phyloP scores from a whole-genome alignment of 2,888 invertebrate species.

The Ophraella communa region DNA sequence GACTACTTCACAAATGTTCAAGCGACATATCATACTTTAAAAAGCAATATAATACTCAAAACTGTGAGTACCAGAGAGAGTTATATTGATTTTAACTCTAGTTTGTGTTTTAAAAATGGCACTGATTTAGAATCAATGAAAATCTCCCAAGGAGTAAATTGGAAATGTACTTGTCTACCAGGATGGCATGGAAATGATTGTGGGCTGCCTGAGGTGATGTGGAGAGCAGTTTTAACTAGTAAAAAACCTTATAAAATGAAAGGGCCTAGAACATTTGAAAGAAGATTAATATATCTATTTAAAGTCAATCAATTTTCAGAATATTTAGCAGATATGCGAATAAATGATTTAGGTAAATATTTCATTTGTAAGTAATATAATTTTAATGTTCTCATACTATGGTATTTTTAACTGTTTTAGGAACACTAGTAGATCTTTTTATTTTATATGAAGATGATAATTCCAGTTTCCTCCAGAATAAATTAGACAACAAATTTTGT shows the following conservation, averaged over 20 bases:
- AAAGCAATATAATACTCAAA: slow-evolving; percentile 46
- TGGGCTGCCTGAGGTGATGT: slow-evolving; percentile 71
- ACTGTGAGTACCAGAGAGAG: slow-evolving; percentile 45
- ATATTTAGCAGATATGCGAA: slow-evolving; percentile 66
- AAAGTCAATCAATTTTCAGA: slow-evolving; percentile 63
- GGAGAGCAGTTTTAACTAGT: slow-evolving; percentile 68
- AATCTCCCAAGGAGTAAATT: slow-evolving; percentile 51
- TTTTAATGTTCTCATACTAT: neutral
- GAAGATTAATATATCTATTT: slow-evolving; percentile 66
- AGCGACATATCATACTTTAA: slow-evolving; percentile 52
- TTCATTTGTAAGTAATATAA: too few species aligned
- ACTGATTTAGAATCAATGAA: slow-evolving; percentile 58
- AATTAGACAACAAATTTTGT: slow-evolving; percentile 61
- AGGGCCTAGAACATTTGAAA: slow-evolving; percentile 58
- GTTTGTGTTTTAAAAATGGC: slow-evolving; percentile 57
- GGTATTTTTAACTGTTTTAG: slow-evolving; percentile 24
- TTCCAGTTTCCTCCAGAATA: slow-evolving; percentile 58
- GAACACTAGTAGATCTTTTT: slow-evolving; percentile 69
- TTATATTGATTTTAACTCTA: slow-evolving; percentile 58
- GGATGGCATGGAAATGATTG: slow-evolving; percentile 73
- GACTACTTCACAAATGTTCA: slow-evolving; percentile 35
- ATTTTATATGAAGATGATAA: slow-evolving; percentile 64
- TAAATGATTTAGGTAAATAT: slow-evolving; percentile 63
- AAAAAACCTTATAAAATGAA: slow-evolving; percentile 60
- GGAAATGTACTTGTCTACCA: slow-evolving; percentile 65